A percentile compares a stretch with the other conserved stretches of the same genome.
These are phyloP conservation scores for Prosopocoilus inquinatus DNA, from an alignment of 2,888 invertebrate species.

Conservation along the genomic window DNA sequence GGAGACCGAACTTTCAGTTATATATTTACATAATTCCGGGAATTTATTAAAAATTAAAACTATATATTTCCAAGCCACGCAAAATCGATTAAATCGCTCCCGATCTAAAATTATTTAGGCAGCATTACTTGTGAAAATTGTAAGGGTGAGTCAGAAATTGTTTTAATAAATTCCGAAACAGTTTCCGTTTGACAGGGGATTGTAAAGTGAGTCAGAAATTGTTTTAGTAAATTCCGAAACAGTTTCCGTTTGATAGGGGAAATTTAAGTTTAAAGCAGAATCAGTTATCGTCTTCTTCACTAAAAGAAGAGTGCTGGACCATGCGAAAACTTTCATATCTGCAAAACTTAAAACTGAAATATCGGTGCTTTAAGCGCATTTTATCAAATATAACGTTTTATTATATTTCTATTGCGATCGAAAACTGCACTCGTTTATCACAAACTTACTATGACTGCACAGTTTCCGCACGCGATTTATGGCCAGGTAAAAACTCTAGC, in stretches of 20 bases:
- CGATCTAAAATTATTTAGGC: too few species aligned
- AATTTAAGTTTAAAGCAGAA: conserved; percentile 10
- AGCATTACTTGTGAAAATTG: too few species aligned
- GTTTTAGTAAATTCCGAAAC: background rate
- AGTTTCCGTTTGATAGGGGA: background rate
- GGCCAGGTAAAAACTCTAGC: conserved; percentile 5
- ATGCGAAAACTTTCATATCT: conserved; percentile 42
- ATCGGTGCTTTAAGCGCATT: conserved; percentile 41
- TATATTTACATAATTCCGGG: conserved; percentile 19
- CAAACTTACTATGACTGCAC: conserved; percentile 17
- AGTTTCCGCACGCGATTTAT: conserved; percentile 20
- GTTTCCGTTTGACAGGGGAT: background rate
- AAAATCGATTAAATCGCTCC: too few species aligned
- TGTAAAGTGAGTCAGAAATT: background rate
- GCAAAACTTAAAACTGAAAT: conserved; percentile 43
- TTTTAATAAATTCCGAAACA: background rate
- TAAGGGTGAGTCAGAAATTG: background rate
- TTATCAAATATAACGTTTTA: conserved; percentile 42
- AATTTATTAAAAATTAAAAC: conserved; percentile 18
- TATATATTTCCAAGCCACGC: too few species aligned
- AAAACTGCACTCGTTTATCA: conserved; percentile 35
- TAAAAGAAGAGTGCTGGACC: conserved; percentile 31
- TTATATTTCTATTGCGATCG: conserved; percentile 37
- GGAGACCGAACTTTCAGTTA: conserved; percentile 17
- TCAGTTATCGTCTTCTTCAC: conserved; percentile 31